phyloP scores from a whole-genome alignment of 2,797 vertebrate species.

The Tragopan temminckii region DNA sequence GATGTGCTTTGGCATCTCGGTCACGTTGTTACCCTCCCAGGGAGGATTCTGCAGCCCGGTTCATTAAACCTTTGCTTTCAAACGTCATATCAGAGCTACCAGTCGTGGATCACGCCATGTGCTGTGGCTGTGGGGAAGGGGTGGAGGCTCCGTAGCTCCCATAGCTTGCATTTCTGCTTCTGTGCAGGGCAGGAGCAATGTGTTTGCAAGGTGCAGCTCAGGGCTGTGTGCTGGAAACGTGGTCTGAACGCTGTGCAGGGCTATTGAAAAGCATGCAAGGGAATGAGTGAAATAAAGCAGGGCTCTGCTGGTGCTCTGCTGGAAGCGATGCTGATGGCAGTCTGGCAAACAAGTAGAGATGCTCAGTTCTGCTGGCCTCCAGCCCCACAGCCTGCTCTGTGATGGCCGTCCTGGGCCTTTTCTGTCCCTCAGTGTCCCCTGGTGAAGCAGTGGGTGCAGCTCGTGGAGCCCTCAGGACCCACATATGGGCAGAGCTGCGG shows the following conservation, averaged over 20 bases:
- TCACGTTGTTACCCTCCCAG: neutral
- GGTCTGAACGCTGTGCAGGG: too few species aligned
- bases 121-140: neutral
- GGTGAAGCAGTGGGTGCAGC: neutral
- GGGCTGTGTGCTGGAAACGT: neutral
- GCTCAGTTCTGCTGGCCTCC: neutral
- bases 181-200: neutral
- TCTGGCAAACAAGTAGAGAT: neutral
- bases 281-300: fast-evolving
- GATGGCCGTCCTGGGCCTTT: neutral
- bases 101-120: fast-evolving
- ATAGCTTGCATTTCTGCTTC: neutral
- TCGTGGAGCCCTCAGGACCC: fast-evolving
- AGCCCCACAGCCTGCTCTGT: neutral
- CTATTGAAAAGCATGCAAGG: neutral
- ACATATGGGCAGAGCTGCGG: fast-evolving
- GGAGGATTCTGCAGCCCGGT: neutral
- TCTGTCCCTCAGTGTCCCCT: neutral
- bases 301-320: neutral
- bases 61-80: neutral
- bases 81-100: neutral
- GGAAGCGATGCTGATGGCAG: neutral
- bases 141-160: neutral
- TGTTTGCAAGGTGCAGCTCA: neutral
- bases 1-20: neutral